Percentiles rank a stretch among this genome's conserved stretches.
Evolutionary conservation across 1,140 invertebrate species (phyloP).

Genomic region (Paraescarpia echinospica): DNA sequence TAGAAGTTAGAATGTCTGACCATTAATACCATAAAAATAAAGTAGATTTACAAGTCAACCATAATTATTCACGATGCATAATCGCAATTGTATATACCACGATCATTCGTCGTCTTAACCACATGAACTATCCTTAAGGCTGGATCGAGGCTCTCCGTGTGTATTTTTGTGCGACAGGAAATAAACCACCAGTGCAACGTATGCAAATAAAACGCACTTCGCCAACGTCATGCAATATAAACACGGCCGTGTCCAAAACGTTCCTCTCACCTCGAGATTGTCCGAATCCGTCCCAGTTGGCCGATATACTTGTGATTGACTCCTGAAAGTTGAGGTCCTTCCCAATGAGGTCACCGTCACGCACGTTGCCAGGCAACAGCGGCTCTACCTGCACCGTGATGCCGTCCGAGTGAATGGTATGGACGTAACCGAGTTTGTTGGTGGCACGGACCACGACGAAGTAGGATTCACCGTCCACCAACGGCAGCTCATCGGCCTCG

Average conservation of each 20-base stretch:
- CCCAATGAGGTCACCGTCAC: slow-evolving; percentile 39
- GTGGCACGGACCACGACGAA: slow-evolving; percentile 38
- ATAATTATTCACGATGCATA: no score
- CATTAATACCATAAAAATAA: no score
- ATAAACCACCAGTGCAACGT: no score
- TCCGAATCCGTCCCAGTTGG: slow-evolving; percentile 47
- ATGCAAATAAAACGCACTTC: no score
- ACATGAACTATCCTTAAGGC: no score
- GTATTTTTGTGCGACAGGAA: no score
- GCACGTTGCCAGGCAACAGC: slow-evolving; percentile 41
- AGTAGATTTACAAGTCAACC: no score
- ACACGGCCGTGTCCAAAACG: background rate
- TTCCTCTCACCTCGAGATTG: background rate
- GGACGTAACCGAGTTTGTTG: slow-evolving; percentile 35
- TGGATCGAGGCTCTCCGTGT: no score
- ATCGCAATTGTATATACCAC: no score
- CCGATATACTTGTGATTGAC: slow-evolving; percentile 31
- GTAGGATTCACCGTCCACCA: slow-evolving; percentile 38
- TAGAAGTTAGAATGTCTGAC: no score
- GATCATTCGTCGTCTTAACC: no score
- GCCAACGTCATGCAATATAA: no score
- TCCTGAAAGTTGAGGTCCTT: slow-evolving; percentile 36
- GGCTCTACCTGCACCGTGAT: slow-evolving; percentile 39
- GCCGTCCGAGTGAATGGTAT: slow-evolving; percentile 39
- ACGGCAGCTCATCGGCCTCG: slow-evolving; percentile 34